Evolutionary conservation across 2,113 vertebrate genomes (phyloP).

Genomic region (Poecile atricapillus): DNA sequence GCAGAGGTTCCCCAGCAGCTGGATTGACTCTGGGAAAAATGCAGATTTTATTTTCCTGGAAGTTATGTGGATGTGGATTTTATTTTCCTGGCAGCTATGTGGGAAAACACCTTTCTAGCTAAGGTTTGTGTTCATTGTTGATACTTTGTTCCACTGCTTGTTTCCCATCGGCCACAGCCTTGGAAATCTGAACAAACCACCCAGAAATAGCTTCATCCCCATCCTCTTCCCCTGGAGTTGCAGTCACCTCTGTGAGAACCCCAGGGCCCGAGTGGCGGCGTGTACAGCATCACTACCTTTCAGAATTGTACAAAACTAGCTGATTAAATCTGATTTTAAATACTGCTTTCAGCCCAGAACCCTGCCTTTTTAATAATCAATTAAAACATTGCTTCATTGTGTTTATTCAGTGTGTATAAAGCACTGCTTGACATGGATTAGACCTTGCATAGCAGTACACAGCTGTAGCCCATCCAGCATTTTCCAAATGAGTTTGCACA

Average conservation of each 20-base stretch:
- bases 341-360: constrained; percentile 22
- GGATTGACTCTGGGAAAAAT: neutral
- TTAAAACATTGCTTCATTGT: constrained; percentile 27
- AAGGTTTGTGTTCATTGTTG: neutral
- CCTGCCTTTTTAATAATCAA: constrained; percentile 39
- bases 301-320: constrained; percentile 22
- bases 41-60: neutral
- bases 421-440: constrained; percentile 32
- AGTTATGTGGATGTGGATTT: neutral
- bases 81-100: neutral
- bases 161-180: neutral
- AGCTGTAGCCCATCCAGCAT: constrained; percentile 50
- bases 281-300: neutral
- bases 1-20: neutral
- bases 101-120: neutral
- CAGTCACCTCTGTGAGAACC: neutral
- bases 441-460: constrained; percentile 9
- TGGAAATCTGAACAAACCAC: neutral
- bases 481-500: constrained; percentile 62
- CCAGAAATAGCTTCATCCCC: neutral
- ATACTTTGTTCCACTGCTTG: neutral
- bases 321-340: constrained; percentile 51
- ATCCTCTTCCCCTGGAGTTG: neutral
- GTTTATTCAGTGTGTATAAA: constrained; percentile 36
- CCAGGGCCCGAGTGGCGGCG: neutral